Percentiles rank a stretch among this genome's conserved stretches.
Evolutionary conservation across 2,113 vertebrate species (phyloP).

Genomic region (Nesoenas mayeri): DNA sequence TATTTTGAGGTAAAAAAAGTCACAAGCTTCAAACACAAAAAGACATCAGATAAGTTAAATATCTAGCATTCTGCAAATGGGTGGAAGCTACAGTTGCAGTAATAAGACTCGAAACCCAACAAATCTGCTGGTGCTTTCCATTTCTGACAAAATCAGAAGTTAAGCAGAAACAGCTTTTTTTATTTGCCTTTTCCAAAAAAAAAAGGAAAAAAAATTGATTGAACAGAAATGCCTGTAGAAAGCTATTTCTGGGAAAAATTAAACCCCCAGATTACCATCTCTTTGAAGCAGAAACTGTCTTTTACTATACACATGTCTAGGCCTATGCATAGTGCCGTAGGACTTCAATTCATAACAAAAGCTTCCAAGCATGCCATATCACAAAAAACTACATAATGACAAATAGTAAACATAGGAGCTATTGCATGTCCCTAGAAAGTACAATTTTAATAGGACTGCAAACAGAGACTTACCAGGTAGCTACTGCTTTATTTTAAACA

Average conservation of each 20-base stretch:
- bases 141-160: constrained; percentile 8
- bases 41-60: not conserved
- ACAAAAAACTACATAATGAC: not conserved
- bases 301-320: not conserved
- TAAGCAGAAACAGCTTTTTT: constrained; percentile 44
- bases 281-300: constrained; percentile 53
- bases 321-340: not conserved
- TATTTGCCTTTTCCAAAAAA: not conserved
- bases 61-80: not conserved
- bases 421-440: not conserved
- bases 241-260: constrained; percentile 57
- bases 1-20: not conserved
- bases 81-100: not conserved
- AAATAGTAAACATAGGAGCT: not conserved
- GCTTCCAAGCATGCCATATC: not conserved
- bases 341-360: not conserved
- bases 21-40: not conserved
- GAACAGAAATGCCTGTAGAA: constrained; percentile 18
- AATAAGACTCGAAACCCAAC: not conserved
- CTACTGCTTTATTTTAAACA: not conserved
- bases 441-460: not conserved
- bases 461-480: not conserved
- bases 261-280: constrained; percentile 50
- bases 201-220: not conserved
- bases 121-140: not conserved